phyloP scores from a whole-genome alignment of 2,888 invertebrate species.

The Fragum fragum region DNA sequence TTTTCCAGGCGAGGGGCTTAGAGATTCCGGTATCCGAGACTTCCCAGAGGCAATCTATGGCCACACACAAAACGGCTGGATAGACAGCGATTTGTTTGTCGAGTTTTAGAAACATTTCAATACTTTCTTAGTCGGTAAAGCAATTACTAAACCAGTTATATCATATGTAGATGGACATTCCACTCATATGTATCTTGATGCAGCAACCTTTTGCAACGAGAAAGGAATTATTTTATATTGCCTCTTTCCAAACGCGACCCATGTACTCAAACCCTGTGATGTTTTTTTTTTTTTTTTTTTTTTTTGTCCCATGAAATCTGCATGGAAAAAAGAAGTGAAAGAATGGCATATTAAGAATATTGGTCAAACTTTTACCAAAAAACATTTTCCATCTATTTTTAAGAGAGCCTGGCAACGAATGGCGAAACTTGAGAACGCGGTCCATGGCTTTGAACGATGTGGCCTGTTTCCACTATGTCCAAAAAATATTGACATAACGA shows the following conservation, averaged over 20 bases:
- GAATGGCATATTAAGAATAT: constrained; percentile 24
- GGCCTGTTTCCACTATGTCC: constrained; percentile 27
- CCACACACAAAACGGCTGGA: constrained; percentile 46
- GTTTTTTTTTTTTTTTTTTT: no score
- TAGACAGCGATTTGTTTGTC: constrained; percentile 49
- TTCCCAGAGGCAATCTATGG: constrained; percentile 46
- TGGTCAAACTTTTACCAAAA: constrained; percentile 36
- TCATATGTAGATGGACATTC: constrained; percentile 57
- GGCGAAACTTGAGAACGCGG: constrained; percentile 33
- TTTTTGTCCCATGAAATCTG: constrained; percentile 41
- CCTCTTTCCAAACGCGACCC: constrained; percentile 47
- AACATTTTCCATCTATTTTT: constrained; percentile 24
- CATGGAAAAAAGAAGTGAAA: constrained; percentile 37
- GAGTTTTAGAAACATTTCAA: constrained; percentile 32
- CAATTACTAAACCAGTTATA: constrained; percentile 40
- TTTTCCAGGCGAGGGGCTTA: constrained; percentile 53
- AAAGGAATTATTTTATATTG: constrained; percentile 58
- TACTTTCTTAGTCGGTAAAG: background rate
- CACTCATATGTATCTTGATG: constrained; percentile 32
- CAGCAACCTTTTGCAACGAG: constrained; percentile 30
- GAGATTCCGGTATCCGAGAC: constrained; percentile 32
- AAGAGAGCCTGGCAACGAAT: constrained; percentile 22
- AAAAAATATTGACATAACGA: constrained; percentile 22
- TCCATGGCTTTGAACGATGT: constrained; percentile 38
- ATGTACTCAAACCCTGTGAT: constrained; percentile 50